Percentiles rank a stretch among this genome's conserved stretches.
phyloP scores from a whole-genome alignment of 2,888 invertebrate species.

The Lepidochrysops patricia region DNA sequence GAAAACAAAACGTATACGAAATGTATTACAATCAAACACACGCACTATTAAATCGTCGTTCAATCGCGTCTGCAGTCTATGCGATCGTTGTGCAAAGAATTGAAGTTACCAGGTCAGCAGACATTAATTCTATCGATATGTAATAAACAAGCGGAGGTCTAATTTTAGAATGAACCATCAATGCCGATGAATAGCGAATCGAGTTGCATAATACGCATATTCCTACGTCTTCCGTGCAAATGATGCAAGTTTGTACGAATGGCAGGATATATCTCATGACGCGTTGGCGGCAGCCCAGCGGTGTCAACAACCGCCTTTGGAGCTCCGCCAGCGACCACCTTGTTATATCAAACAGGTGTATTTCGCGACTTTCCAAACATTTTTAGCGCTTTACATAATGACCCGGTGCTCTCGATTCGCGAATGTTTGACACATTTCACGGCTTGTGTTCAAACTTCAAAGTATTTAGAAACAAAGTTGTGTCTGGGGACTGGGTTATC shows the following conservation, averaged over 20 bases:
- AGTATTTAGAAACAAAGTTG: no score
- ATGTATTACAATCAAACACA: no score
- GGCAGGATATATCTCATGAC: not conserved
- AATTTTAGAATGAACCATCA: not conserved
- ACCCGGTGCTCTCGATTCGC: not conserved
- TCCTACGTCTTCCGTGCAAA: not conserved
- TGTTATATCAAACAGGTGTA: slow-evolving; percentile 10
- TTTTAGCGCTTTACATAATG: not conserved
- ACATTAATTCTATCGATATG: no score
- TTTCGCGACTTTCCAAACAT: slow-evolving; percentile 5
- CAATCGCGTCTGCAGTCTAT: no score
- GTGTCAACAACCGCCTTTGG: slow-evolving; percentile 18
- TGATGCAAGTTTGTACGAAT: not conserved
- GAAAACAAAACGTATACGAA: no score
- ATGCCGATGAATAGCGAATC: not conserved
- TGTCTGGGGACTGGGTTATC: no score
- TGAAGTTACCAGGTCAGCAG: no score
- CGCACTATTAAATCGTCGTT: no score
- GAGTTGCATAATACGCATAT: not conserved
- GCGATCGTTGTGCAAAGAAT: no score
- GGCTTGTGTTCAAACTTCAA: not conserved
- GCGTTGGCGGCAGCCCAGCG: not conserved
- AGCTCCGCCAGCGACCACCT: slow-evolving; percentile 12
- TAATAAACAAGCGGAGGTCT: not conserved
- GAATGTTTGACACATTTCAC: not conserved